Evolutionary conservation across 2,888 invertebrate species (phyloP), one percentile per base, ranked within the genome.

Genomic region (Esperia sulphurella): DNA sequence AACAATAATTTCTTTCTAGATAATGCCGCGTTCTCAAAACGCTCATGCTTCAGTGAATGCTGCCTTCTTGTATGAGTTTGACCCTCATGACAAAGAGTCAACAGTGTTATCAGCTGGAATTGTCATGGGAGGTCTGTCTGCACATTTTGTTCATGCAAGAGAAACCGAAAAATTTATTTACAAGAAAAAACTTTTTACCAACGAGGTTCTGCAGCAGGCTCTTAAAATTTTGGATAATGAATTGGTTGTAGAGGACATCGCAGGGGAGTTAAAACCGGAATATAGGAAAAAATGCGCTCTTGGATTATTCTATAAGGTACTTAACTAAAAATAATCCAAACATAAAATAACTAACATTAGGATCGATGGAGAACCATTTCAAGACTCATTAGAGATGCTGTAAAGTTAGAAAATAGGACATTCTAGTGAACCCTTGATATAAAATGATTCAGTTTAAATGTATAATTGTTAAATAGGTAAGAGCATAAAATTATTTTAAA

Each of bases 21-120:
- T 95, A 48, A 93, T 94, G 91, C 92, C 93, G 1, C 83, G 95
- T 48, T 90, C 93, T 1, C 94, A 94, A 80, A 95, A 94, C 63
- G 92, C 94, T 0, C 94, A 94, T 59, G 95, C 95, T 0, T 91
- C 93, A 63, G 93, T 96, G 0, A 95, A 95, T 61, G 94, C 94
- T 13, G 95, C 92, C 2, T 95, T 95, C 67, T 77, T 93, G 0
- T 91, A 94, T 50, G 90, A 92, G 65, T 71, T 95, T 41, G 72
- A 90, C 49, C 31, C 54, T 3, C 49, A 63, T 0, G 46, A 71
- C 0, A 51, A 57, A 30, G 65, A 71, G 10, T 39, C 65, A 6
- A 63, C 91, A 0, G 52, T 51, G 0, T 6, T 72, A 14, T 79
- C 80, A n/a, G 92, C 93, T 1, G 77, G 85, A 42, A 90, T 94